phyloP scores from a whole-genome alignment of 2,888 invertebrate genomes.

The Drosophila siamana region DNA sequence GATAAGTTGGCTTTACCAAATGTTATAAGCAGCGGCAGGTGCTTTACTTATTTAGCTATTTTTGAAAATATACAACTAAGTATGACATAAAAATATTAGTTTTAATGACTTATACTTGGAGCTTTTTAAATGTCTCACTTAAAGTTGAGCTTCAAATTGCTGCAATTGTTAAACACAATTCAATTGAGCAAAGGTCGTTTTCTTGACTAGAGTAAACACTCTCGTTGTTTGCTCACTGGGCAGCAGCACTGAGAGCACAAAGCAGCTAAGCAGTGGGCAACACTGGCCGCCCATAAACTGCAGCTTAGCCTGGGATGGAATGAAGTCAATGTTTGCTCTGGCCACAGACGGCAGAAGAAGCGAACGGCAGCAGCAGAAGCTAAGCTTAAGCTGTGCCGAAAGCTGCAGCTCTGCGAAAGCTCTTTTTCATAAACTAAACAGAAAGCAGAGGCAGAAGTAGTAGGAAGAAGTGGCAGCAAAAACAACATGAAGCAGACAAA shows the following conservation, averaged over 20 bases:
- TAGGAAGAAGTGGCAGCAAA: background rate
- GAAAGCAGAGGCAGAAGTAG: background rate
- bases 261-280: background rate
- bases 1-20: background rate
- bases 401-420: conserved; percentile 27
- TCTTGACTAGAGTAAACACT: background rate
- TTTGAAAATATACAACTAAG: no score
- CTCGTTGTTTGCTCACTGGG: no score
- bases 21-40: no score
- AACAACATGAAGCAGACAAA: conserved; percentile 1
- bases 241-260: no score
- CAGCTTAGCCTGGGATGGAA: background rate
- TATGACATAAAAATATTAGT: no score
- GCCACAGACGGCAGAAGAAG: background rate
- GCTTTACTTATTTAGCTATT: no score
- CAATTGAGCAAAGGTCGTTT: background rate
- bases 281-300: background rate
- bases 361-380: background rate
- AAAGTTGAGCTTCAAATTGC: no score
- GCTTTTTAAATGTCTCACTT: no score
- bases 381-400: background rate
- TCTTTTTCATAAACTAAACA: conserved; percentile 15
- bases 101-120: no score
- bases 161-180: no score
- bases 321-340: conserved; percentile 1